Conservation (phyloP, 2,113 vertebrate species). For the Cyanocitta stelleri region DNA sequence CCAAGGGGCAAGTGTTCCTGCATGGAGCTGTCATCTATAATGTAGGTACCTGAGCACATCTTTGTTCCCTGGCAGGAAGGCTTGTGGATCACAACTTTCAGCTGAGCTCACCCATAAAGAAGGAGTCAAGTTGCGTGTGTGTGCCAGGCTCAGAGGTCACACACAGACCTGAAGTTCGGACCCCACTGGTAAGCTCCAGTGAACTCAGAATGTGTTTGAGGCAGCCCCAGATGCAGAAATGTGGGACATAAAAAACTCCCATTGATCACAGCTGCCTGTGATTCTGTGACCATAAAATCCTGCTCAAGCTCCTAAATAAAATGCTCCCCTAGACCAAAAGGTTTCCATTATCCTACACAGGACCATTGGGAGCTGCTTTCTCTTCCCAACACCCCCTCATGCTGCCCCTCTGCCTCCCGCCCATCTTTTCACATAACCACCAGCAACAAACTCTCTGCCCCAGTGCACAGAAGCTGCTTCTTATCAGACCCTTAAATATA, state of each 20-base stretch:
- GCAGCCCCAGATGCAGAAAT: not conserved
- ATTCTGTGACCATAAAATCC: not conserved
- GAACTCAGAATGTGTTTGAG: rapidly evolving
- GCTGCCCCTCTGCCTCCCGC: not conserved
- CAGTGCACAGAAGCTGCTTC: not conserved
- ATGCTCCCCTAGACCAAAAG: not conserved
- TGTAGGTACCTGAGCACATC: not conserved
- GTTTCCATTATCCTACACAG: not conserved
- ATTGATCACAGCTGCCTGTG: not conserved
- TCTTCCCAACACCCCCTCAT: rapidly evolving
- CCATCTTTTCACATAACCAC: not conserved
- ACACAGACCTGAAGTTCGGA: not conserved
- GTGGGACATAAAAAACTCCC: not conserved
- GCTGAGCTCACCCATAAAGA: not conserved
- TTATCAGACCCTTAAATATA: constrained; percentile 38
- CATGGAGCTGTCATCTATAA: not conserved
- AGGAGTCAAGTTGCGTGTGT: not conserved
- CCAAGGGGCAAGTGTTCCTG: not conserved
- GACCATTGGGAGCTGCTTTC: not conserved
- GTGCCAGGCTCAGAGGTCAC: not conserved
- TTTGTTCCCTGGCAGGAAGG: not conserved
- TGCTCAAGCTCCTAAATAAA: not conserved
- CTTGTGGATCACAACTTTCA: not conserved
- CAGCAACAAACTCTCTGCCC: not conserved
- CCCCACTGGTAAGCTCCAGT: not conserved